Evolutionary conservation across 2,797 vertebrate species (phyloP), one percentile per base, ranked within the genome.

Genomic region (Eupleurogrammus muticus): DNA sequence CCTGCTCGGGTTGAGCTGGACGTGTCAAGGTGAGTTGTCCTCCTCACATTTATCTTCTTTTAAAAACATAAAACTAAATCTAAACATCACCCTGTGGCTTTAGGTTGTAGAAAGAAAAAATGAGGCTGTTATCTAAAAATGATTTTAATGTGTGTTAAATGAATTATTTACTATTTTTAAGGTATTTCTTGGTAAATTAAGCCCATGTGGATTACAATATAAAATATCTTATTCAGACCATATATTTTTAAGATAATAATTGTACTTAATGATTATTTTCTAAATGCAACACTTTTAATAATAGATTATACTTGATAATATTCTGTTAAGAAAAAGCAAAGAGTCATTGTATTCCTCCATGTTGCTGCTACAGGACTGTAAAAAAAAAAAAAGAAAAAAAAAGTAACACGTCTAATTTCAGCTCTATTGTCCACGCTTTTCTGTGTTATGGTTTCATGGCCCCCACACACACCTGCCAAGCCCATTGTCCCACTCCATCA

Each of bases 391-490:
- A 28, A 28, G 28, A 28, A 28, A 28, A 28, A 40, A 40, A 42
- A 46, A 21, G 17, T 11, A 11, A n/a, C 23, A 57, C 23, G 40
- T 87, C 67, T 83, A 77, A 85, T 80, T 82, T 69, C 66, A 77
- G 73, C 73, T 73, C 76, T 56, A 74, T 86, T 82, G 76, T 87
- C 75, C 19, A 14, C 3, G 4, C 5, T 2, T 70, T 63, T 40
- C 17, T 48, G 70, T 70, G 63, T 71, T 53, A 28, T 61, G 49
- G 67, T 46, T 83, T 79, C 53, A 83, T 73, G 75, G 60, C 81
- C 40, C 73, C 42, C 49, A 5, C 75, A 80, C 91, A 86, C 93
- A 95, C 94, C 92, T 95, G 93, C 91, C 87, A 90, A 89, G 42
- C 56, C 92, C 81, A 92, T 92, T 94, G 92, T 93, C 83, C 76